Evolutionary conservation across 2,888 invertebrate genomes (phyloP).

Genomic region (Amphipoea oculea): DNA sequence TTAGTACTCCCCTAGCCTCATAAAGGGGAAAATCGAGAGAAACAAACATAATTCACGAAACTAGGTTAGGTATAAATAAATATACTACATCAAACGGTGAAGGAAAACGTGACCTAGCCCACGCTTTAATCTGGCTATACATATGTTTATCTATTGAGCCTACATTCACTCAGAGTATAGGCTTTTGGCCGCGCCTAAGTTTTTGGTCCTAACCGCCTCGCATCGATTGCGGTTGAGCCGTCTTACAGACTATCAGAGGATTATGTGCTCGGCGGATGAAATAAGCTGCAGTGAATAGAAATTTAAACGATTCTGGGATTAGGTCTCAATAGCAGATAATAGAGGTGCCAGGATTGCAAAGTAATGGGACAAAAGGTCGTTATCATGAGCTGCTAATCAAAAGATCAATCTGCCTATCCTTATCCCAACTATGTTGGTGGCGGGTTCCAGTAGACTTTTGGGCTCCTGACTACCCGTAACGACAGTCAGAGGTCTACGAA

Average conservation of each 20-base stretch:
- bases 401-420: neutral
- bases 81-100: slow-evolving; percentile 57
- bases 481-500: neutral
- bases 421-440: neutral
- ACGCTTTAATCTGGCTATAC: slow-evolving; percentile 50
- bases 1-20: slow-evolving; percentile 41
- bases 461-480: neutral
- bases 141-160: slow-evolving; percentile 46
- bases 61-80: slow-evolving; percentile 57
- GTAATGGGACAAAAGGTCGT: neutral
- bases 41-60: slow-evolving; percentile 56
- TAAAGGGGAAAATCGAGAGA: slow-evolving; percentile 60
- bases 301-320: slow-evolving; percentile 24
- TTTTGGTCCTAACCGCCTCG: slow-evolving; percentile 24
- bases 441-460: neutral
- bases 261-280: slow-evolving; percentile 8
- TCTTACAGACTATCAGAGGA: slow-evolving; percentile 2
- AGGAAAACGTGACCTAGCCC: slow-evolving; percentile 61
- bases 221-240: slow-evolving; percentile 24
- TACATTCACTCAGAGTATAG: slow-evolving; percentile 36
- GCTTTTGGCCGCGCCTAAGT: slow-evolving; percentile 37
- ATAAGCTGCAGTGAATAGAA: slow-evolving; percentile 19
- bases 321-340: slow-evolving; percentile 11
- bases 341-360: neutral
- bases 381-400: neutral